These are phyloP conservation scores for Rhinichthys klamathensis DNA, from an alignment of 2,113 vertebrate genomes.

Conservation along the genomic window DNA sequence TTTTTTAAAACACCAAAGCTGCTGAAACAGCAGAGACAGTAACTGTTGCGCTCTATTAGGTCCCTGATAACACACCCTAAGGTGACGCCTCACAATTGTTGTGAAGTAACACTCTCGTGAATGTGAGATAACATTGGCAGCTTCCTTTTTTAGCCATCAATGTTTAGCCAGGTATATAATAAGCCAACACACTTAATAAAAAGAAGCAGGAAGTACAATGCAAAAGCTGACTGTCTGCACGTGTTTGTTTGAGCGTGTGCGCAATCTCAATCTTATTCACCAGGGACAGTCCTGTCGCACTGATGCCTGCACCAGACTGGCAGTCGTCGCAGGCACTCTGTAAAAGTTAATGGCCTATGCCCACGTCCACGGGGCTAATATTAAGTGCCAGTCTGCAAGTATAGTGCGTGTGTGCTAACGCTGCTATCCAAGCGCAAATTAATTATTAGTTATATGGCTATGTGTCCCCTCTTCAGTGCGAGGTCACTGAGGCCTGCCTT, in stretches of 20 bases:
- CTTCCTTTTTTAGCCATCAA: background rate
- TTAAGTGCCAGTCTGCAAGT: constrained; percentile 59
- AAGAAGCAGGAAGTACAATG: background rate
- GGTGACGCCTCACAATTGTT: background rate
- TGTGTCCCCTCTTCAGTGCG: constrained; percentile 91
- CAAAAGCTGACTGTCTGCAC: constrained; percentile 1
- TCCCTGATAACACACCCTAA: background rate
- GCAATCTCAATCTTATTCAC: background rate
- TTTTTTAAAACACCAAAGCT: background rate
- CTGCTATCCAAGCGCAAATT: constrained; percentile 71
- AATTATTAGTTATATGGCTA: constrained; percentile 82
- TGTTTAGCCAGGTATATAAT: constrained; percentile 28
- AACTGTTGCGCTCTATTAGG: background rate
- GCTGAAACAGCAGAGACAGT: background rate
- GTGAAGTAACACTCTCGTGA: background rate
- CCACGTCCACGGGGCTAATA: constrained; percentile 47
- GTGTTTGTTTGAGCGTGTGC: background rate
- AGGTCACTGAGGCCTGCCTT: constrained; percentile 96
- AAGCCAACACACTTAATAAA: constrained; percentile 1
- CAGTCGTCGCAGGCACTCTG: constrained; percentile 55
- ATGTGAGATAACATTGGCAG: background rate
- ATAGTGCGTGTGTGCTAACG: constrained; percentile 22
- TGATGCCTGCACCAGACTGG: constrained; percentile 54
- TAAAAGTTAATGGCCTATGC: constrained; percentile 65
- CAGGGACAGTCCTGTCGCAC: constrained; percentile 33